Evolutionary conservation across 2,888 invertebrate genomes (phyloP).

Genomic region (Colostygia pectinataria): DNA sequence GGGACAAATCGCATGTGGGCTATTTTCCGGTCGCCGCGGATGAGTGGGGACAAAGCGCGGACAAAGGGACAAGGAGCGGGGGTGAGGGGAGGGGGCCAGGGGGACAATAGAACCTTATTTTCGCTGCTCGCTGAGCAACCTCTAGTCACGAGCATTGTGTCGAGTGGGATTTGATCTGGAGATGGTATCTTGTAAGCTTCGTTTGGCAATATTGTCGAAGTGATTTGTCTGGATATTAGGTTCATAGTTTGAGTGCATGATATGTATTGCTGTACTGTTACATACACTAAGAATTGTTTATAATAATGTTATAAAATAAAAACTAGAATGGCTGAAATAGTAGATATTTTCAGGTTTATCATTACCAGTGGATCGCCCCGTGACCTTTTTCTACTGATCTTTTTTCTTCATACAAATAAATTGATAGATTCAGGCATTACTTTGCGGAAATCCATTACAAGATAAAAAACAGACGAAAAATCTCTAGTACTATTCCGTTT

Average conservation of each 20-base stretch:
- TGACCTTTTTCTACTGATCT: no score
- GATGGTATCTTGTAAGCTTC: conserved; percentile 33
- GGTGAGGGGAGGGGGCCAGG: conserved; percentile 1
- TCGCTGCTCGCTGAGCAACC: conserved; percentile 22
- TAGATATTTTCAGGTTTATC: no score
- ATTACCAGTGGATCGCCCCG: no score
- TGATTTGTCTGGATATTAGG: conserved; percentile 8
- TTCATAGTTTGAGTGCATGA: background rate
- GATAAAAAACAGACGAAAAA: no score
- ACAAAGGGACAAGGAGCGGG: conserved; percentile 2
- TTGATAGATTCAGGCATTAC: no score
- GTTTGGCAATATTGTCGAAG: conserved; percentile 32
- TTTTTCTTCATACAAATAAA: no score
- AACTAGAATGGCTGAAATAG: no score
- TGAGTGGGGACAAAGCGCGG: conserved; percentile 20
- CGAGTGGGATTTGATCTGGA: conserved; percentile 31
- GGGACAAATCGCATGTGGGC: conserved; percentile 31
- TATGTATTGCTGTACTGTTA: no score
- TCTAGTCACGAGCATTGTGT: conserved; percentile 34
- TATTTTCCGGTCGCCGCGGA: conserved; percentile 32
- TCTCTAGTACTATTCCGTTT: no score
- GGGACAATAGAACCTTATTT: conserved; percentile 26
- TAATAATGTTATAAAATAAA: no score
- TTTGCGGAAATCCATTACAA: no score
- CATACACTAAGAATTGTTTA: no score